These are phyloP conservation scores for Ophthalmolycus amberensis DNA, from an alignment of 2,113 vertebrate species.

Conservation along the genomic window DNA sequence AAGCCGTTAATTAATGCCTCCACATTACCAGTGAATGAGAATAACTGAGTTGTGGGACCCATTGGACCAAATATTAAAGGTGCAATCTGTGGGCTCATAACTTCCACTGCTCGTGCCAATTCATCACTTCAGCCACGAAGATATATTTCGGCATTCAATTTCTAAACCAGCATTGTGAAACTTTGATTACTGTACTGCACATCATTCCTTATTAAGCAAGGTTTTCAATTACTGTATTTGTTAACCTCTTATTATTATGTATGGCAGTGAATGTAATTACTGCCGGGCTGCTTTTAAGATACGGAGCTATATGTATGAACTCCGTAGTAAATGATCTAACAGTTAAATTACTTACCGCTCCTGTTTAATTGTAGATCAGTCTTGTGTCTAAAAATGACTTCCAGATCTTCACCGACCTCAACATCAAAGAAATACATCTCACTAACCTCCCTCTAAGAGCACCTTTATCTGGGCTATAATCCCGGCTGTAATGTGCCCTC, in stretches of 20 bases:
- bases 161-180: constrained; percentile 51
- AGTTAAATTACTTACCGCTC: not conserved
- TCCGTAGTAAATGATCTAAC: constrained; percentile 3
- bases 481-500: constrained; percentile 92
- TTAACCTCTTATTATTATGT: constrained; percentile 46
- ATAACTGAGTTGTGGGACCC: constrained; percentile 79
- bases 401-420: constrained; percentile 44
- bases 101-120: constrained; percentile 73
- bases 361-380: not conserved
- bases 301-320: not conserved
- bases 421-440: constrained; percentile 58
- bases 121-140: constrained; percentile 61
- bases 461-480: constrained; percentile 87
- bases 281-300: constrained; percentile 21
- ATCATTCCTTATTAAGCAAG: constrained; percentile 40
- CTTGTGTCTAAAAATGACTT: constrained; percentile 55
- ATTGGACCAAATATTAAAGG: constrained; percentile 82
- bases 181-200: constrained; percentile 40
- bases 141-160: constrained; percentile 36
- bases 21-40: constrained; percentile 78
- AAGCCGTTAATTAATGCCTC: constrained; percentile 84
- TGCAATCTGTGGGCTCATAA: constrained; percentile 75
- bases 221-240: constrained; percentile 43
- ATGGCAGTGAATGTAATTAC: constrained; percentile 16
- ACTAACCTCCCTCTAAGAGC: constrained; percentile 65